These are phyloP conservation scores for Philaethria dido DNA, from an alignment of 2,888 invertebrate species.

Conservation along the genomic window DNA sequence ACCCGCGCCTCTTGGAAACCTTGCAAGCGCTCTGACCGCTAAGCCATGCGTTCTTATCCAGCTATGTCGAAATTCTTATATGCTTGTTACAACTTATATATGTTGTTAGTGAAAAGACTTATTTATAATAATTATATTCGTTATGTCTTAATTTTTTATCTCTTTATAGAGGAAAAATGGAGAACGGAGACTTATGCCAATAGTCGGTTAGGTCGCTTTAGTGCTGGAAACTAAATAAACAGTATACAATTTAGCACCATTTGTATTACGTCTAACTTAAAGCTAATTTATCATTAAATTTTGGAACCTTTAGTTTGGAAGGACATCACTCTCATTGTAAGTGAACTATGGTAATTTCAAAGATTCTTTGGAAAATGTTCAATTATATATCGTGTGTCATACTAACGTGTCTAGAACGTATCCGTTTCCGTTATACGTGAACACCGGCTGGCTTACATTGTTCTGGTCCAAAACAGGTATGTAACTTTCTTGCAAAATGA, in stretches of 20 bases:
- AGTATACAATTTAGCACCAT: constrained; percentile 52
- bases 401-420: constrained; percentile 79
- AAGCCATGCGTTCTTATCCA: too few relatives aligned
- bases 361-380: constrained; percentile 59
- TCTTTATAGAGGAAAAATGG: too few relatives aligned
- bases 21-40: too few relatives aligned
- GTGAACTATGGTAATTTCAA: constrained; percentile 58
- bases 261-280: constrained; percentile 40
- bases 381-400: constrained; percentile 62
- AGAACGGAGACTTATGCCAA: too few relatives aligned
- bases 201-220: not conserved
- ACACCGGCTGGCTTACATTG: constrained; percentile 49
- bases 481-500: constrained; percentile 74
- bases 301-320: constrained; percentile 50
- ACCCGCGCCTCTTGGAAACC: too few relatives aligned
- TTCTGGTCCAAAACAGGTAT: constrained; percentile 74
- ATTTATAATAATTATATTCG: too few relatives aligned
- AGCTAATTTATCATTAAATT: constrained; percentile 44
- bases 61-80: too few relatives aligned
- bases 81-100: too few relatives aligned
- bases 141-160: too few relatives aligned
- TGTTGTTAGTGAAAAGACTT: too few relatives aligned
- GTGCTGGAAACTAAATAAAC: constrained; percentile 1
- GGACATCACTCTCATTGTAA: constrained; percentile 46
- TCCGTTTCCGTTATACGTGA: constrained; percentile 53